Conservation (phyloP, 2,888 invertebrate species). For the Tryphoninae sp. region DNA sequence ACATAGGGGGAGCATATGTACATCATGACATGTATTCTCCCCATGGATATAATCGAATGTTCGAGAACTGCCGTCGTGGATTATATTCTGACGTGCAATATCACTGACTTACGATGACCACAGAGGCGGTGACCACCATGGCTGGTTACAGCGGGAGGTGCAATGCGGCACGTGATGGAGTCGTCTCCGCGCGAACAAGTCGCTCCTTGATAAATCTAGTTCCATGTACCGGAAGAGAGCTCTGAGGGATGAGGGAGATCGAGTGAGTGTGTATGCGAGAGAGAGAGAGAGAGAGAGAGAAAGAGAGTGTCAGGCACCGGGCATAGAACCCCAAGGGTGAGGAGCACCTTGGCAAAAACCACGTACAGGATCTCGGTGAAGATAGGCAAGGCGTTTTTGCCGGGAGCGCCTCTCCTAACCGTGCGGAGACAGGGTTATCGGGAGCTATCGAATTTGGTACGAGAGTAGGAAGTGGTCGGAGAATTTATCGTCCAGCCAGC, state of each 20-base stretch:
- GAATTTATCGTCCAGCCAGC: constrained; percentile 59
- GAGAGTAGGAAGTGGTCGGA: constrained; percentile 64
- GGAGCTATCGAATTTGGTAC: constrained; percentile 69
- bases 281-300: constrained; percentile 13
- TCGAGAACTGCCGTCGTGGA: constrained; percentile 23
- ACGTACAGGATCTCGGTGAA: constrained; percentile 65
- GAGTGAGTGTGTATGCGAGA: constrained; percentile 1
- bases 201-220: constrained; percentile 69
- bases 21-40: constrained; percentile 44
- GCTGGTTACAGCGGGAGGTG: constrained; percentile 9
- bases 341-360: constrained; percentile 64
- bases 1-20: neutral
- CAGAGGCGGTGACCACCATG: constrained; percentile 3
- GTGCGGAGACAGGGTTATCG: constrained; percentile 69
- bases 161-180: constrained; percentile 60
- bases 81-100: constrained; percentile 49
- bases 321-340: constrained; percentile 36
- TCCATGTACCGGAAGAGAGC: constrained; percentile 49
- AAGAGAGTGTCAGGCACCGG: constrained; percentile 26
- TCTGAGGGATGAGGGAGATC: constrained; percentile 5
- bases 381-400: constrained; percentile 67
- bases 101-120: constrained; percentile 47
- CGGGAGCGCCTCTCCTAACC: constrained; percentile 60
- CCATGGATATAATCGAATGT: constrained; percentile 44
- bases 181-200: constrained; percentile 57